Base-by-base conservation (phyloP, 2,888 invertebrate genomes). In the Resseliella maxima region DNA sequence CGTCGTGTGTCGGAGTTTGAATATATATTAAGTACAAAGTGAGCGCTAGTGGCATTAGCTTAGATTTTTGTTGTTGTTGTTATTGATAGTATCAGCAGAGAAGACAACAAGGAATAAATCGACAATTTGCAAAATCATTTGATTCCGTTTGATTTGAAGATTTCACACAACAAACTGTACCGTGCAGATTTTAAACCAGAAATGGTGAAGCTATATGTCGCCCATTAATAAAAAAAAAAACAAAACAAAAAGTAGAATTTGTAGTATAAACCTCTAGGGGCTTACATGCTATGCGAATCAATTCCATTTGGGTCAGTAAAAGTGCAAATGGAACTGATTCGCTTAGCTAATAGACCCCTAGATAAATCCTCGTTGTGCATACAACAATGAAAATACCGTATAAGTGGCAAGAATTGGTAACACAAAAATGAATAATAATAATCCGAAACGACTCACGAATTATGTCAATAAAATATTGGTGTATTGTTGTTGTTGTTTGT, bases 341-440 rank as follows among this genome's bases (percentile, higher is more conserved):
- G n/a, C n/a, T n/a, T n/a, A n/a, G n/a, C n/a, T n/a, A n/a, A n/a
- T n/a, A n/a, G n/a, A n/a, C n/a, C n/a, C n/a, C n/a, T n/a, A n/a
- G n/a, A n/a, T n/a, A n/a, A 31, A 72, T 72, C 10, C 72, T 31
- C 72, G 72, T n/a, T 72, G 72, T 72, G 72, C 35, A 72, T 35
- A 72, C 72, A 72, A 50, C 18, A 50, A 50, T 41, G 12, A 8
- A 41, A 41, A 41, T 41, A 41, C 5, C 18, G 3, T 15, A 35
- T 72, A 72, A 72, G 72, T 72, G 72, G 72, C 72, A 31, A 72
- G 31, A 72, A 31, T 31, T 5, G 31, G 31, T 72, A 31, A 59
- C 59, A 35, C 72, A 72, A 72, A 27, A 72, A 72, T 72, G 72
- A 72, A 72, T 72, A 72, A 72, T 72, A 72, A 72, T 72, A 72